Base-by-base conservation (phyloP, 2,113 vertebrate species). In the Scortum barcoo region DNA sequence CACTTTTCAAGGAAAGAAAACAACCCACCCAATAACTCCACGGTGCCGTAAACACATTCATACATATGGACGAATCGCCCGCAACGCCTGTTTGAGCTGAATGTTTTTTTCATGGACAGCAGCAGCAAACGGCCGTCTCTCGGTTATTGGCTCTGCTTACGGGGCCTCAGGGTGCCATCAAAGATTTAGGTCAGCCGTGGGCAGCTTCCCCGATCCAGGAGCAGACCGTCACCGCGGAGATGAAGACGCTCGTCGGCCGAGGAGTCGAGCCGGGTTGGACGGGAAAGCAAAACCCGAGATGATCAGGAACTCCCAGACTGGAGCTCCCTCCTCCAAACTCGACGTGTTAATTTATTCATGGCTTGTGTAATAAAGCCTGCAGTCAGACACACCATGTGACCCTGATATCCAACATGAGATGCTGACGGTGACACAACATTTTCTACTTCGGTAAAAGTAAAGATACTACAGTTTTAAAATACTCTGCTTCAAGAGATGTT, bases 121-220 rank as follows among this genome's bases (percentile, higher is more conserved):
- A n/a, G 78, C 63, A 38, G 73, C 48, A n/a, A 76, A n/a, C 51
- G n/a, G 26, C 50, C n/a, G 20, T 60, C 58, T 50, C 68, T 63
- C 44, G 42, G 75, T 79, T 57, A 86, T 73, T 84, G 84, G 67
- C 51, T 78, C 65, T 40, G 54, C 30, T 86, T 26, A 78, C 67
- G 53, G 36, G 78, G 83, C 88, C 87, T 83, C 50, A 2, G 86
- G 90, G 77, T 1, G 65, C 80, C 80, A 90, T 94, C 83, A 89
- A 92, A 91, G 87, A 93, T 92, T 89, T 77, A 92, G 89, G 86
- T 79, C 86, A n/a, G 74, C 91, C 33, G 17, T 17, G 42, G 48
- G 85, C 79, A 42, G 69, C 58, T 24, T 40, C 30, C 48, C 57
- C 62, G n/a, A 63, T 50, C 50, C 50, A 28, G 58, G 28, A 44